Evolutionary conservation across 2,888 invertebrate species (phyloP).

Genomic region (Diarsia brunnea): DNA sequence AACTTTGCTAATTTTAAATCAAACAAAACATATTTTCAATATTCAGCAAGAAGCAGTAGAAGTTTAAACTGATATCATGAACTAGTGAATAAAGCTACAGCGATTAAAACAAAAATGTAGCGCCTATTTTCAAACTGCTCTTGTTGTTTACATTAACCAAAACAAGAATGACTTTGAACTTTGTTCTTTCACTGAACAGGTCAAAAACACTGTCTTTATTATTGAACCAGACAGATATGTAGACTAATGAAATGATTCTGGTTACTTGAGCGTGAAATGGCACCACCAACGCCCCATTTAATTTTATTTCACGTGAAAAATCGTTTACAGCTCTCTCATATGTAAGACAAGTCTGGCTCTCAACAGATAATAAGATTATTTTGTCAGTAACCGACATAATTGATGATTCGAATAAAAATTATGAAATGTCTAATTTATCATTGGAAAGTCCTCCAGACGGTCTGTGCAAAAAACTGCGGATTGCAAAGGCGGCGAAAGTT

Average conservation of each 20-base stretch:
- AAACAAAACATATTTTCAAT: not conserved
- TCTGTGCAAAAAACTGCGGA: conserved; percentile 66
- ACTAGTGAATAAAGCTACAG: not conserved
- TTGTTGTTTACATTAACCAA: not conserved
- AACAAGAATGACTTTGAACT: conserved; percentile 8
- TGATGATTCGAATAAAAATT: conserved; percentile 68
- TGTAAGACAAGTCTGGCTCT: conserved; percentile 38
- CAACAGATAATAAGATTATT: conserved; percentile 41
- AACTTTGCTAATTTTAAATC: not conserved
- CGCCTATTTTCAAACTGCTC: not conserved
- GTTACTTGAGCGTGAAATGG: conserved; percentile 40
- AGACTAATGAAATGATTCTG: conserved; percentile 42
- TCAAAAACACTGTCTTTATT: conserved; percentile 33
- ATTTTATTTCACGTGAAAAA: conserved; percentile 55
- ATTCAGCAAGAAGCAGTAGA: no score
- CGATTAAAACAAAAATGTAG: not conserved
- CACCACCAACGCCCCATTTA: conserved; percentile 35
- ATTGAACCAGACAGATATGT: conserved; percentile 43
- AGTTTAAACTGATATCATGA: not conserved
- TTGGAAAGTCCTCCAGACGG: conserved; percentile 78
- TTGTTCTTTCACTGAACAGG: conserved; percentile 17
- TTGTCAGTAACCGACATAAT: conserved; percentile 58
- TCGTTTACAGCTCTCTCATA: conserved; percentile 36
- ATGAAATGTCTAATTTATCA: conserved; percentile 78
- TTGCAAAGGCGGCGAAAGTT: conserved; percentile 66